These are phyloP conservation scores for Leptinotarsa rubiginosa DNA, from an alignment of 2,888 invertebrate genomes.

Conservation along the genomic window DNA sequence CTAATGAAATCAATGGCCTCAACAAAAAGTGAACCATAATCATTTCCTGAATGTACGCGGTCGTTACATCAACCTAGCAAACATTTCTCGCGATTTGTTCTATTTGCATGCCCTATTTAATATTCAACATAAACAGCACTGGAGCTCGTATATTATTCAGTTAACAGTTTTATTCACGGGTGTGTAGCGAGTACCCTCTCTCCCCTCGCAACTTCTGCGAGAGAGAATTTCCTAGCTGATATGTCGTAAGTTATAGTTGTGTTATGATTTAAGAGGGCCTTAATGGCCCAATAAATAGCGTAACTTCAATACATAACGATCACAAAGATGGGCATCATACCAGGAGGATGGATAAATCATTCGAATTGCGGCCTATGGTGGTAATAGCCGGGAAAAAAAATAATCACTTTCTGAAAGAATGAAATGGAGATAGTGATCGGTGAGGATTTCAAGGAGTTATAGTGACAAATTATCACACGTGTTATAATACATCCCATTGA, in stretches of 20 bases:
- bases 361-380: constrained; percentile 15
- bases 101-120: constrained; percentile 54
- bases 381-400: constrained; percentile 6
- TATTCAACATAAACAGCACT: constrained; percentile 54
- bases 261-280: constrained; percentile 72
- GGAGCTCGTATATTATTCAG: constrained; percentile 54
- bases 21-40: constrained; percentile 15
- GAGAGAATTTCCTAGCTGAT: constrained; percentile 53
- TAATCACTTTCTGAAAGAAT: background rate
- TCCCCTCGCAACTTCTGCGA: constrained; percentile 41
- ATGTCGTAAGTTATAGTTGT: constrained; percentile 69
- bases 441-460: too few species aligned
- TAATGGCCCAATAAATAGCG: constrained; percentile 74
- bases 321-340: constrained; percentile 64
- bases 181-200: constrained; percentile 37
- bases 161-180: constrained; percentile 61
- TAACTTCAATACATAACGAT: constrained; percentile 71
- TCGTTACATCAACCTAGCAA: constrained; percentile 25
- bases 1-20: background rate
- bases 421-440: background rate
- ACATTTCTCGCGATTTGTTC: constrained; percentile 39
- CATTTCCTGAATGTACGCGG: constrained; percentile 17
- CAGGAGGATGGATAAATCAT: constrained; percentile 55
- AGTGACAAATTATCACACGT: too few species aligned
- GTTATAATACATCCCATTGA: too few species aligned